Evolutionary conservation across 2,888 invertebrate genomes (phyloP).

Genomic region (Noctua comes): DNA sequence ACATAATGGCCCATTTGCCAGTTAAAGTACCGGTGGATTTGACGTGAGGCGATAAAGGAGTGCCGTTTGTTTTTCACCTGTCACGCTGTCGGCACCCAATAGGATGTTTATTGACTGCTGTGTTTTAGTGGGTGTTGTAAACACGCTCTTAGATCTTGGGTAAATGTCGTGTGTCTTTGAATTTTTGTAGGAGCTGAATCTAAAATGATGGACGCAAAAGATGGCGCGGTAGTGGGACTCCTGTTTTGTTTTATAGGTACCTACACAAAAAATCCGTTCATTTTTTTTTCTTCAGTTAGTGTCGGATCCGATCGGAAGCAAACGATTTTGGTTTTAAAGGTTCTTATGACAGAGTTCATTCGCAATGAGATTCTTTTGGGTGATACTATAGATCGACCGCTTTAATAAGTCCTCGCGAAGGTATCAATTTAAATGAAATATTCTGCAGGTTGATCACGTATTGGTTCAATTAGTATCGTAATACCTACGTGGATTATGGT

Average conservation of each 20-base stretch:
- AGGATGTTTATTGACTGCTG: slow-evolving; percentile 57
- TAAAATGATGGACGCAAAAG: background rate
- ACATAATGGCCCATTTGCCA: slow-evolving; percentile 75
- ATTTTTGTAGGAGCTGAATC: background rate
- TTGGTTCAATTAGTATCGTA: too few species aligned
- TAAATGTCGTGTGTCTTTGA: slow-evolving; percentile 2
- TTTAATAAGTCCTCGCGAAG: too few species aligned
- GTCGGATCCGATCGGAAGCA: background rate
- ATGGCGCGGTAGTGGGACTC: background rate
- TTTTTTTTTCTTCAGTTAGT: background rate
- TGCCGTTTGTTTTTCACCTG: slow-evolving; percentile 68
- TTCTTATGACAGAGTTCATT: background rate
- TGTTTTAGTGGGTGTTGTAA: slow-evolving; percentile 35
- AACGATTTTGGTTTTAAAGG: background rate
- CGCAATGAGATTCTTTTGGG: background rate
- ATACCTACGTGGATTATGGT: too few species aligned
- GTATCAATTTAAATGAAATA: too few species aligned
- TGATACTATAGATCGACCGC: background rate
- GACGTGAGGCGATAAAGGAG: slow-evolving; percentile 75
- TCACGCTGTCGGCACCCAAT: slow-evolving; percentile 41
- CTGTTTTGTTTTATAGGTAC: background rate
- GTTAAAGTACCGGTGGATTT: slow-evolving; percentile 74
- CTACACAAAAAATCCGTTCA: background rate
- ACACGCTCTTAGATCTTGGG: slow-evolving; percentile 26
- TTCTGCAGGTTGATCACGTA: too few species aligned